Evolutionary conservation across 2,113 vertebrate species (phyloP), one percentile per base, ranked within the genome.

Genomic region (Etia nguti): DNA sequence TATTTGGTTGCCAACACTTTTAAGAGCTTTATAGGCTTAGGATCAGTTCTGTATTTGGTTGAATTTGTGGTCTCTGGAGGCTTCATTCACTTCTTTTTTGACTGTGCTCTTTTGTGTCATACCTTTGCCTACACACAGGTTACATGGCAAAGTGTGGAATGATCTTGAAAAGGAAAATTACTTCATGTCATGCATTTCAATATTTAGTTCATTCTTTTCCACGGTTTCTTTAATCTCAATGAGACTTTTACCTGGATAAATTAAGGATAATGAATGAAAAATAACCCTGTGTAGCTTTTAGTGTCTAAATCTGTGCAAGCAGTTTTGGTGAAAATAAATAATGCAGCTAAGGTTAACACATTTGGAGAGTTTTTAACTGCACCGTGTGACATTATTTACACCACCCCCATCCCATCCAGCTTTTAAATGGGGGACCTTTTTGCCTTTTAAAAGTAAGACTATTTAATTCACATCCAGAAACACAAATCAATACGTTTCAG

Each of bases 101-200:
- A 41, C 34, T 68, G 62, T 22, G 34, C 6, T 0, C 10, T 4
- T 62, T 36, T 65, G 20, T 22, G 60, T 13, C 34, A 13, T 22
- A 38, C 20, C 20, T 38, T 65, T 65, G 10, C 2, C 60, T 38
- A 38, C 62, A 0, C 62, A 68, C 62, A n/a, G 1, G 62, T 38
- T 0, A 65, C 11, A 22, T 4, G 0, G 62, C 36, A 41, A 68
- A 68, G 1, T 68, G 62, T 0, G 2, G 41, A 41, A 2, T 68
- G 62, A 22, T 4, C 20, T 22, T 41, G 20, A 68, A 68, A 68
- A 41, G 34, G 22, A 38, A 68, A 68, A 68, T 38, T 68, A 41
- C 36, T 43, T 70, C 36, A 70, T 70, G 12, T 68, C 62, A 41
- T 1, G 0, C 1, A 12, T 41, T 41, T 12, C 41, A 41, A 12